A percentile compares a stretch with the other conserved stretches of the same genome.
Evolutionary conservation across 92 coral and sea anemone species (phyloP).

Genomic region (Epizoanthus stellaris): DNA sequence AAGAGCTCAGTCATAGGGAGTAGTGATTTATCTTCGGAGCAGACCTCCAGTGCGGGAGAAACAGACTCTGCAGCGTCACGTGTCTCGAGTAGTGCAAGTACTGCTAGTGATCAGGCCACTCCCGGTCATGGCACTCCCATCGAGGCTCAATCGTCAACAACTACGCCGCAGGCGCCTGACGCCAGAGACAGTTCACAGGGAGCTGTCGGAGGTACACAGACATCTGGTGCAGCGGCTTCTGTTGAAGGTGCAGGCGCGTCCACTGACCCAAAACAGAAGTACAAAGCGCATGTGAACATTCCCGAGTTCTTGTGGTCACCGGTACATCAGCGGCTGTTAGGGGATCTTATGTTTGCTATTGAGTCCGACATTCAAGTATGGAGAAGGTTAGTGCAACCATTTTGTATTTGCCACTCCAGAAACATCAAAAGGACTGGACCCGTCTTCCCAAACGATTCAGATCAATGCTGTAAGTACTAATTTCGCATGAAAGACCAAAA

Average conservation of each 20-base stretch:
- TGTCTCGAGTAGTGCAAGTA: neutral
- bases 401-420: neutral
- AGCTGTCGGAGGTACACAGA: constrained; percentile 3
- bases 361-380: constrained; percentile 99
- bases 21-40: constrained; percentile 24
- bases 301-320: constrained; percentile 99
- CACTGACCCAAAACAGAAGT: constrained; percentile 63
- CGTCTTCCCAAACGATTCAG: too few species aligned
- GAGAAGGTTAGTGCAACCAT: constrained; percentile 78
- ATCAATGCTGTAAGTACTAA: too few species aligned
- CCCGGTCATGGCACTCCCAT: neutral
- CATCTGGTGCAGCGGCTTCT: constrained; percentile 49
- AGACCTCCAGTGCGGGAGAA: constrained; percentile 19
- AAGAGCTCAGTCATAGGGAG: constrained; percentile 82
- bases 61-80: neutral
- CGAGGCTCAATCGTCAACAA: neutral
- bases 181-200: neutral
- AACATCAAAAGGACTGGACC: too few species aligned
- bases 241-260: constrained; percentile 47
- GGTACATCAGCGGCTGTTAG: constrained; percentile 93
- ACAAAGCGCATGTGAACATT: constrained; percentile 81
- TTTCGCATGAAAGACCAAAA: too few species aligned
- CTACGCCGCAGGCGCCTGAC: neutral
- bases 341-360: constrained; percentile 92
- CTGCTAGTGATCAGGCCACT: constrained; percentile 49